These are phyloP conservation scores for Lophius piscatorius DNA, from an alignment of 2,113 vertebrate genomes.

Conservation along the genomic window DNA sequence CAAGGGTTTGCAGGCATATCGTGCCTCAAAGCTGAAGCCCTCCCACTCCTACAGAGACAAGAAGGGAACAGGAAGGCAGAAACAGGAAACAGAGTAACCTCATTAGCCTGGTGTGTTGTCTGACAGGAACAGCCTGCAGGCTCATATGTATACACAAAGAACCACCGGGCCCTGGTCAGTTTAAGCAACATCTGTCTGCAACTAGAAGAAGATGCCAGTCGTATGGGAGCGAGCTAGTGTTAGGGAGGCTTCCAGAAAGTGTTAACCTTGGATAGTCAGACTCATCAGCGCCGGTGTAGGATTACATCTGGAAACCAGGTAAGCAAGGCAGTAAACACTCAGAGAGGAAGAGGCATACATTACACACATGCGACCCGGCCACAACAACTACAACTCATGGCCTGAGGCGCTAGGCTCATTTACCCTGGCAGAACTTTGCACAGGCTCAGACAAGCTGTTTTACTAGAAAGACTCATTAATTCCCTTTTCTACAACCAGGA, in stretches of 20 bases:
- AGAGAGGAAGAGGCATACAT: conserved; percentile 54
- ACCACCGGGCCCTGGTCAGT: conserved; percentile 44
- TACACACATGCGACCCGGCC: conserved; percentile 16
- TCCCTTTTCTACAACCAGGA: conserved; percentile 33
- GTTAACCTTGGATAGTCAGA: conserved; percentile 43
- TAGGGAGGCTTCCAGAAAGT: conserved; percentile 37
- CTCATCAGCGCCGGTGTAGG: conserved; percentile 27
- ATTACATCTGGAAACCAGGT: conserved; percentile 61
- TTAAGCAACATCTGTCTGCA: conserved; percentile 42
- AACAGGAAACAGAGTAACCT: conserved; percentile 71
- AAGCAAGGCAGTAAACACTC: conserved; percentile 58
- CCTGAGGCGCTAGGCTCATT: conserved; percentile 55
- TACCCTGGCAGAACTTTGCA: conserved; percentile 40
- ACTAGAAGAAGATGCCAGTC: conserved; percentile 37
- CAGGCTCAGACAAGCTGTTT: conserved; percentile 36
- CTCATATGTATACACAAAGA: conserved; percentile 27
- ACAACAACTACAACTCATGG: conserved; percentile 40
- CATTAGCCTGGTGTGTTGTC: conserved; percentile 64
- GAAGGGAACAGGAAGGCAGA: conserved; percentile 62
- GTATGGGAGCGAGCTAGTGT: conserved; percentile 36
- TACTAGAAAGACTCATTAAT: conserved; percentile 57
- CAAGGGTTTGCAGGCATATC: conserved; percentile 18
- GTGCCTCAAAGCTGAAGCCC: conserved; percentile 18
- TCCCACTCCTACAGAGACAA: conserved; percentile 21
- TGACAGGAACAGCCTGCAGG: conserved; percentile 70